Conservation (phyloP, 2,888 invertebrate species). For the Polyommatus iphigenia region DNA sequence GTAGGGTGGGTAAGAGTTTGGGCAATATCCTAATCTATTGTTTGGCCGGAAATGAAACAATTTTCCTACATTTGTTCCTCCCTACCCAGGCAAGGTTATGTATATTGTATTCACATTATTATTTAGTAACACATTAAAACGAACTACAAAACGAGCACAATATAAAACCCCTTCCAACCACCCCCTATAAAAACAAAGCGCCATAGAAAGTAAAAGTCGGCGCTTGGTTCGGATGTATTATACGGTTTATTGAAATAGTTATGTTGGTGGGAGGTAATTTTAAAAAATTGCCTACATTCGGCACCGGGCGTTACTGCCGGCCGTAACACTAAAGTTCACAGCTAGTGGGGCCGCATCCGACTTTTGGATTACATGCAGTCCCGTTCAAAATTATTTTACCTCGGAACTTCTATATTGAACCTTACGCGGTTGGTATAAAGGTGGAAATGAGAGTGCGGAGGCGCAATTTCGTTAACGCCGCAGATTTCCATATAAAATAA, state of each 20-base stretch:
- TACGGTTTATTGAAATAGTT: constrained; percentile 76
- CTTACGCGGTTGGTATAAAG: background rate
- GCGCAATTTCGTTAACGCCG: constrained; percentile 67
- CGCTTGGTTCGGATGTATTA: constrained; percentile 65
- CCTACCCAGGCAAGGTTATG: background rate
- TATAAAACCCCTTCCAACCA: constrained; percentile 19
- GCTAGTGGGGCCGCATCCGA: constrained; percentile 67
- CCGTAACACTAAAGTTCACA: constrained; percentile 77
- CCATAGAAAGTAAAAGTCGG: constrained; percentile 65
- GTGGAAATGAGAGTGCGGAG: constrained; percentile 48
- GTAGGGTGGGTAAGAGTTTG: too few relatives aligned
- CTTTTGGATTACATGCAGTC: constrained; percentile 60
- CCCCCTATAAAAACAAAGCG: constrained; percentile 29
- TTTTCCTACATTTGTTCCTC: background rate
- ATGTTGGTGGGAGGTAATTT: constrained; percentile 67
- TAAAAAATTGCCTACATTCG: constrained; percentile 73
- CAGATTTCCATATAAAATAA: constrained; percentile 60
- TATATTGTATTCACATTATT: constrained; percentile 5
- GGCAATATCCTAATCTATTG: background rate
- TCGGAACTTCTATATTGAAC: background rate
- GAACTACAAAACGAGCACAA: background rate
- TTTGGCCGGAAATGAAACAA: background rate
- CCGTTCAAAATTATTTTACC: background rate
- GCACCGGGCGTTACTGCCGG: constrained; percentile 69
- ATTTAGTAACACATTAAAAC: constrained; percentile 21